Percentiles rank a stretch among this genome's conserved stretches.
Evolutionary conservation across 2,797 vertebrate genomes (phyloP).

Genomic region (Odontamblyopus lacepedii): DNA sequence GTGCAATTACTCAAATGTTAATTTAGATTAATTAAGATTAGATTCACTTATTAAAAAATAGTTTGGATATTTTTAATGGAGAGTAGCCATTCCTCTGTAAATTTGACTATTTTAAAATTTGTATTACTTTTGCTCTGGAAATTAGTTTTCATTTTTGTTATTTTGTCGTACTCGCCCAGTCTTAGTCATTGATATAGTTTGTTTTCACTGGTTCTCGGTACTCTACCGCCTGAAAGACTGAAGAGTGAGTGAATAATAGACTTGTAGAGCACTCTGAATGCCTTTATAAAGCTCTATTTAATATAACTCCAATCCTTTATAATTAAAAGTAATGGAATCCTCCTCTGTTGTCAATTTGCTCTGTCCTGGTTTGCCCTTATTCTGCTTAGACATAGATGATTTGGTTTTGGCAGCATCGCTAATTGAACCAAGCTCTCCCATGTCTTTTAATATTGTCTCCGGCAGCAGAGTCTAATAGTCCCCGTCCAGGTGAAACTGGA

Average conservation of each 20-base stretch:
- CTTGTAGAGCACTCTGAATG: not conserved
- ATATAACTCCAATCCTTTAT: constrained; percentile 1
- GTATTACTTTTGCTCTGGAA: no score
- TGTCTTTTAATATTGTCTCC: constrained; percentile 19
- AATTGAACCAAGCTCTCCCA: not conserved
- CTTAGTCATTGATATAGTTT: no score
- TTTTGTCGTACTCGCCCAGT: no score
- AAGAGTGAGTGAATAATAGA: not conserved
- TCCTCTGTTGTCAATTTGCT: not conserved
- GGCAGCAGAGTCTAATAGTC: constrained; percentile 14
- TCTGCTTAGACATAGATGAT: not conserved
- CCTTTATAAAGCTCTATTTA: not conserved
- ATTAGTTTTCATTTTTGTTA: no score
- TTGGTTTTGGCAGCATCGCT: not conserved
- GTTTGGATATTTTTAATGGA: no score
- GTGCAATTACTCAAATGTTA: not conserved
- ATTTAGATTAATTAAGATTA: no score
- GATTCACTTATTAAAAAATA: no score
- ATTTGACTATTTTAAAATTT: no score
- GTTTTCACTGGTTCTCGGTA: not conserved
- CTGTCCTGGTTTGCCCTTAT: not conserved
- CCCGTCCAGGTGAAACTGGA: constrained; percentile 29
- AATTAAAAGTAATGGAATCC: constrained; percentile 4
- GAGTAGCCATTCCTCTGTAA: no score
- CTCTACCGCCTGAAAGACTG: not conserved